Conservation (phyloP, 2,113 vertebrate species). For the Prolemur simus region DNA sequence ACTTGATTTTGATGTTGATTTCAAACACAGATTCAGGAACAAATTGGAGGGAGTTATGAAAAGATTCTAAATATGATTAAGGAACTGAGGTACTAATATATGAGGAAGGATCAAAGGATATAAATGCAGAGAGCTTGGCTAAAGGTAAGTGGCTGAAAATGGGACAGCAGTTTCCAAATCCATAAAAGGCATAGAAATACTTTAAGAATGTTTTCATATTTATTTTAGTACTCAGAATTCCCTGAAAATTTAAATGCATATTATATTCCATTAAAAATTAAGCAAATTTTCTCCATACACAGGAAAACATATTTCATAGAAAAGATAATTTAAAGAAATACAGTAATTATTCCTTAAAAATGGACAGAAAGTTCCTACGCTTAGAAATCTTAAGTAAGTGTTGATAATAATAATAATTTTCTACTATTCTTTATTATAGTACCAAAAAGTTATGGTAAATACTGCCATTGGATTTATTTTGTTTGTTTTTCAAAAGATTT, state of each 20-base stretch:
- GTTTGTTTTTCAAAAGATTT: not conserved
- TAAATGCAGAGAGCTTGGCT: not conserved
- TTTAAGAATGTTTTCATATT: not conserved
- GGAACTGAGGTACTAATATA: not conserved
- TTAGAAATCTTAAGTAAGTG: not conserved
- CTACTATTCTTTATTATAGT: not conserved
- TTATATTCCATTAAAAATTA: not conserved
- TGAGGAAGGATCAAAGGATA: not conserved
- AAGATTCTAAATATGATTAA: constrained; percentile 52
- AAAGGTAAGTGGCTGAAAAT: not conserved
- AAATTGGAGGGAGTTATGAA: constrained; percentile 31
- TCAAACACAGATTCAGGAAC: constrained; percentile 7
- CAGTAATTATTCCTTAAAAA: not conserved
- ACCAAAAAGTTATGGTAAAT: not conserved
- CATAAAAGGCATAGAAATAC: not conserved
- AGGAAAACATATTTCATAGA: not conserved
- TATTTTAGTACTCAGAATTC: not conserved
- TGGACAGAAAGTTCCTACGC: not conserved
- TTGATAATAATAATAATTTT: not conserved
- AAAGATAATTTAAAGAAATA: not conserved
- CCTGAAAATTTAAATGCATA: not conserved
- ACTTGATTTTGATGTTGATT: constrained; percentile 42
- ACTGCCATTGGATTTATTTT: not conserved
- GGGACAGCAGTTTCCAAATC: not conserved
- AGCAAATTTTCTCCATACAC: not conserved